Base-by-base conservation (phyloP, 1,140 invertebrate species). In the Hyles euphorbiae region DNA sequence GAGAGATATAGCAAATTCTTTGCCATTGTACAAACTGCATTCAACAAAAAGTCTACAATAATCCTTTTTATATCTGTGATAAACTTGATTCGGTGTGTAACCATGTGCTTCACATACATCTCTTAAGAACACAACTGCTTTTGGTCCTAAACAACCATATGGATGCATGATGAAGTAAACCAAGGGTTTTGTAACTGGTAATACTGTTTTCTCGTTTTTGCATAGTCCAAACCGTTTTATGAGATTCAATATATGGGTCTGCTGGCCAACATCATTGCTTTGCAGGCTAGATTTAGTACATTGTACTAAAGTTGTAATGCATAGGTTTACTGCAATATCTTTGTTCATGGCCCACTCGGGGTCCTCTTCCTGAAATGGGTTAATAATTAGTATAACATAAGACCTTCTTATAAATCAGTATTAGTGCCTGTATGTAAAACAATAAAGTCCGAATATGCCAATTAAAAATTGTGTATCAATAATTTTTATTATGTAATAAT, bases 151-250 rank as follows among this genome's bases (percentile, higher is more conserved):
- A 50, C 90, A 88, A 5, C 93, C 93, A 36, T 90, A 91, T 2
- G 91, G 90, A 71, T 93, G 89, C 74, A 94, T 90, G 62, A 94
- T 90, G 54, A 93, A 92, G 76, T 92, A 92, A 10, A 94, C 83
- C 3, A 92, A 89, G 54, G 93, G 81, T 70, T 92, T 93, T 44
- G 91, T 91, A 63, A 80, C 82, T 33, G 90, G 89, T 33, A 92
- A 81, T n/a, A 92, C 72, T 43, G 90, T 88, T 60, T 86, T 78
- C 40, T 89, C 77, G 53, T 89, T 81, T 34, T 72, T 62, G 49
- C 78, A 76, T 4, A 80, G 58, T 49, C 85, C 90, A 60, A 93
- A 89, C 62, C 90, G 81, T 73, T 81, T 90, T 6, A 93, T 90
- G 34, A 90, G 89, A 34, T 82, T 61, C 5, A 94, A 69, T 53